Percentiles rank a stretch among this genome's conserved stretches.
These are phyloP conservation scores for Burhinus oedicnemus DNA, from an alignment of 2,113 vertebrate genomes.

Conservation along the genomic window DNA sequence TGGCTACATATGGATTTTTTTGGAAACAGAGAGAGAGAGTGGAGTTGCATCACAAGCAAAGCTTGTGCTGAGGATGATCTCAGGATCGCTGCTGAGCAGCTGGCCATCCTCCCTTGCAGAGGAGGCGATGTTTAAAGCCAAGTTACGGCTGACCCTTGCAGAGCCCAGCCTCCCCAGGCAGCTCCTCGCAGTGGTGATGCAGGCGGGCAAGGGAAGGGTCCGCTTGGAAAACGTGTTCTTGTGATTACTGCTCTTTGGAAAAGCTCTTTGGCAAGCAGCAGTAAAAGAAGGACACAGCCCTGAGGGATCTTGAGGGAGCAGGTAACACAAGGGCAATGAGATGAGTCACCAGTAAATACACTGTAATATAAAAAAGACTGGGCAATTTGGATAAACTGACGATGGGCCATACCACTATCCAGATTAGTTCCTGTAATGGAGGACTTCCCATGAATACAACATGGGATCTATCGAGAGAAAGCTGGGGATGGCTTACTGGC, in stretches of 20 bases:
- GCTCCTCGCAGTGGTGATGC: background rate
- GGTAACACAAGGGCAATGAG: background rate
- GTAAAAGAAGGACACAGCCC: background rate
- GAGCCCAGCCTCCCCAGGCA: background rate
- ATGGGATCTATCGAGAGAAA: background rate
- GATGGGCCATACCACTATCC: background rate
- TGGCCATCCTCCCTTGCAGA: background rate
- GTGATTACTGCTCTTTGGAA: fast-evolving
- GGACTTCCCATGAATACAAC: background rate
- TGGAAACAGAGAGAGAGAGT: background rate
- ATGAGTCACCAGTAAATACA: background rate
- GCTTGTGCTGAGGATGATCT: background rate
- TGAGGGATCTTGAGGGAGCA: background rate
- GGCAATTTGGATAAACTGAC: background rate
- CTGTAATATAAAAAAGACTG: background rate
- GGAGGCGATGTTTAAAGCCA: background rate
- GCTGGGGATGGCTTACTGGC: background rate
- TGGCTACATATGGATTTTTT: background rate
- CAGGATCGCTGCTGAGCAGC: background rate
- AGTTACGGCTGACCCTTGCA: background rate
- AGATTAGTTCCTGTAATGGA: background rate
- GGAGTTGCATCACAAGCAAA: background rate
- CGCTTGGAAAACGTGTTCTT: background rate
- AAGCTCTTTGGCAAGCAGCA: background rate
- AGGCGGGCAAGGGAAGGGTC: background rate